Evolutionary conservation across 2,113 vertebrate genomes (phyloP), one percentile per base, ranked within the genome.

Genomic region (Platanista minor): DNA sequence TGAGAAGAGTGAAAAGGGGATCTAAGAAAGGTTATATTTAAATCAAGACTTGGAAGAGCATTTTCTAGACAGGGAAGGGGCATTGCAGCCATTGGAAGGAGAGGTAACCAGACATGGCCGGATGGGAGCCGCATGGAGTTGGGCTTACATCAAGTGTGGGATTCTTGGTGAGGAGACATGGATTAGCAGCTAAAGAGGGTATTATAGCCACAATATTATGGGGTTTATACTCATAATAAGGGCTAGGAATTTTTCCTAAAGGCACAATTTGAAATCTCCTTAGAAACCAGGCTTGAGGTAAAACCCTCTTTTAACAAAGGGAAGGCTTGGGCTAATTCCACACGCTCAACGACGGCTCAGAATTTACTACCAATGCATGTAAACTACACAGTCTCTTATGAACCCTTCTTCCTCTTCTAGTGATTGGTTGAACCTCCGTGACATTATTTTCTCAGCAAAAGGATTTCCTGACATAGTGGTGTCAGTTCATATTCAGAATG

Each of bases 391-490:
- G 12, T 33, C 14, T 57, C 36, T 74, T 78, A 2, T 11, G n/a
- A 75, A 43, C 75, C 39, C 49, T 80, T 49, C 52, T 61, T 25
- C 11, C 27, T 46, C 80, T 80, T 46, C 10, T 39, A n/a, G 23
- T 89, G 54, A 92, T 72, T 87, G 86, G 4, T 57, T 72, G 4
- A 88, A 75, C 5, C 94, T 98, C 31, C 3, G 2, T 61, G 75
- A 54, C 31, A 66, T 61, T 39, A 83, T 94, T 96, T 89, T 97
- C 66, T 81, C 36, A 94, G 54, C 41, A 59, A 6, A 59, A 96
- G 88, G 77, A 97, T 91, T 91, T 86, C 69, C n/a, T 93, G 59
- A 74, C 29, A 15, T 97, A 9, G 1, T 33, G n/a, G 11, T 39
- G 46, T 97, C 71, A 62, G 8, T 69, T 95, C 6, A 4, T 78